phyloP scores from a whole-genome alignment of 2,888 invertebrate species.

The Brachynemurus nebulosus region DNA sequence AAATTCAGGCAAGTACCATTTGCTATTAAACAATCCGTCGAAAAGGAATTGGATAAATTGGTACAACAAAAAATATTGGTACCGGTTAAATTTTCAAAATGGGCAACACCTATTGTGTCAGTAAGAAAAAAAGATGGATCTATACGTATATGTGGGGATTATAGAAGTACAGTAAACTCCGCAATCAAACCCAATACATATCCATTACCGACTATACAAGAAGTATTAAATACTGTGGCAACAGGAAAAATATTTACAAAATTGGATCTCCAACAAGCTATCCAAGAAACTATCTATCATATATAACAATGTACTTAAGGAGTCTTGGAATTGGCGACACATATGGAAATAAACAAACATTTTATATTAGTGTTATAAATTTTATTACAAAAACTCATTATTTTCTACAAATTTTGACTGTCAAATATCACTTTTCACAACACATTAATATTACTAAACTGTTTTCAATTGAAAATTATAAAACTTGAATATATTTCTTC shows the following conservation, averaged over 20 bases:
- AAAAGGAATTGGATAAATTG: conserved; percentile 17
- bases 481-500: too few species aligned
- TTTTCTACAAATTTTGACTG: too few species aligned
- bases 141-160: conserved; percentile 21
- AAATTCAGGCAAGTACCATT: too few species aligned
- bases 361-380: too few species aligned
- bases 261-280: conserved; percentile 26
- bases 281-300: too few species aligned
- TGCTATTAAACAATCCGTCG: conserved; percentile 11
- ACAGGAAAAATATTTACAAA: conserved; percentile 25
- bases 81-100: conserved; percentile 16
- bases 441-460: too few species aligned
- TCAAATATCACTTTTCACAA: too few species aligned
- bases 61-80: conserved; percentile 17
- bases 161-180: conserved; percentile 22
- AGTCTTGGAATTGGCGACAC: too few species aligned
- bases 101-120: conserved; percentile 22
- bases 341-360: too few species aligned
- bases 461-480: too few species aligned
- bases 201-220: conserved; percentile 17
- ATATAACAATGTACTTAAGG: too few species aligned
- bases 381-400: too few species aligned
- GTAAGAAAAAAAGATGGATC: conserved; percentile 19
- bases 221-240: conserved; percentile 17
- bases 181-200: conserved; percentile 18